Conservation (phyloP, 1,140 invertebrate genomes). For the Geopemphigus sp. region DNA sequence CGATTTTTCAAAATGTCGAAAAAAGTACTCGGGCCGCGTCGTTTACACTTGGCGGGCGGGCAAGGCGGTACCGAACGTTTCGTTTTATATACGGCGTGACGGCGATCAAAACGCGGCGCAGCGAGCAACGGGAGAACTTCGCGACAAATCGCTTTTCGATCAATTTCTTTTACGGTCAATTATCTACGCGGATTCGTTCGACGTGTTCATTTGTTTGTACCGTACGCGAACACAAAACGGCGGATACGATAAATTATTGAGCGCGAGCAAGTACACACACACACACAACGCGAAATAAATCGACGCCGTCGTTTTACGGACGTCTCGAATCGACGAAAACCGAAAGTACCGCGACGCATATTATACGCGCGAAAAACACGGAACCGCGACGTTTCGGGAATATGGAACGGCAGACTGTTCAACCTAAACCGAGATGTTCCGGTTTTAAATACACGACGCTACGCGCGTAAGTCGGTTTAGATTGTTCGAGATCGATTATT, state of each 20-base stretch:
- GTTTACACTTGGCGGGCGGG: not conserved
- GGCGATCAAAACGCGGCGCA: slow-evolving; percentile 1
- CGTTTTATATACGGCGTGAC: not conserved
- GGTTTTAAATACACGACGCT: too few species aligned
- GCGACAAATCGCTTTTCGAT: not conserved
- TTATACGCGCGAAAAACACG: too few species aligned
- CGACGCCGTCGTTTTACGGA: too few species aligned
- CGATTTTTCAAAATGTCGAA: slow-evolving; percentile 34
- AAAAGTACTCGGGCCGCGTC: not conserved
- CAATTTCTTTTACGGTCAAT: not conserved
- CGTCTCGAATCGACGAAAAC: too few species aligned
- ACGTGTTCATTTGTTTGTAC: not conserved
- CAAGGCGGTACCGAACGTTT: too few species aligned
- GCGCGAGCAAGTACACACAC: too few species aligned
- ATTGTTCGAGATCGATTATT: too few species aligned
- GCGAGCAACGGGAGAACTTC: not conserved
- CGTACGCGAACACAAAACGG: not conserved
- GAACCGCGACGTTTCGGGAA: too few species aligned
- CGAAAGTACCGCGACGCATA: too few species aligned
- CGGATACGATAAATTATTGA: not conserved
- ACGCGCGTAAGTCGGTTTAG: too few species aligned
- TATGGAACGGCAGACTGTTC: too few species aligned
- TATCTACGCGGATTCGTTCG: not conserved
- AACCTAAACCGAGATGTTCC: too few species aligned
- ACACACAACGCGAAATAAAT: not conserved